Conservation (phyloP, 92 coral and sea anemone species). For the Meandrina meandrites region DNA sequence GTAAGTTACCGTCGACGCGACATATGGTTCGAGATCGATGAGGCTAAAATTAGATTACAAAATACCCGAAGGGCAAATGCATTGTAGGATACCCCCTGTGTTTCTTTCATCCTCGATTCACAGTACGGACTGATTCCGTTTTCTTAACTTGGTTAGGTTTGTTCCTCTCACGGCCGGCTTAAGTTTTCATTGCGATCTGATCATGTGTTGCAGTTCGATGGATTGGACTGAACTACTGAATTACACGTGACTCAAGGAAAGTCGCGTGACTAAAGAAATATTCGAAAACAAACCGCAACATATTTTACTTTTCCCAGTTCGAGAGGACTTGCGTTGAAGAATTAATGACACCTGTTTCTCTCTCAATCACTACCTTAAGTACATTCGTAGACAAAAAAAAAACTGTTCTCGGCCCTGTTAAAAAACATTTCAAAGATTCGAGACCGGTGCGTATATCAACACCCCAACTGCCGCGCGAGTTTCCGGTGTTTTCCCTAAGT, state of each 20-base stretch:
- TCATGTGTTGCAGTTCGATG: not conserved
- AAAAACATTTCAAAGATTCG: conserved; percentile 23
- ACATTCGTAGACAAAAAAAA: not conserved
- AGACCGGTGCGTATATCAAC: conserved; percentile 4
- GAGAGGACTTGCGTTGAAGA: not conserved
- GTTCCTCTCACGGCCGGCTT: not conserved
- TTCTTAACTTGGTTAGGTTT: not conserved
- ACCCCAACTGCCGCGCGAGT: not conserved
- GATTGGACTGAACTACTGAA: too few species aligned
- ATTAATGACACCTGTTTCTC: not conserved
- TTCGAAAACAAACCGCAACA: not conserved
- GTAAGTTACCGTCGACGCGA: not conserved
- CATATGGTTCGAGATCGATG: not conserved
- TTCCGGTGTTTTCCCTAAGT: conserved; percentile 29
- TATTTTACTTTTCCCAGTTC: not conserved
- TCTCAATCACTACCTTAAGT: not conserved
- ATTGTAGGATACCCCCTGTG: not conserved
- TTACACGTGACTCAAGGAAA: not conserved
- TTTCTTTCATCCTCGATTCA: not conserved
- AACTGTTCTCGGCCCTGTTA: not conserved
- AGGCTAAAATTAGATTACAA: not conserved
- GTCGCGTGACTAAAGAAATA: conserved; percentile 14
- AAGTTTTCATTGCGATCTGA: not conserved
- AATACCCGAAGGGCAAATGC: not conserved
- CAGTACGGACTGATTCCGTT: not conserved